A percentile compares a stretch with the other conserved stretches of the same genome.
These are phyloP conservation scores for Hydrozoanthus gracilis DNA, from an alignment of 92 coral and sea anemone genomes.

Conservation along the genomic window DNA sequence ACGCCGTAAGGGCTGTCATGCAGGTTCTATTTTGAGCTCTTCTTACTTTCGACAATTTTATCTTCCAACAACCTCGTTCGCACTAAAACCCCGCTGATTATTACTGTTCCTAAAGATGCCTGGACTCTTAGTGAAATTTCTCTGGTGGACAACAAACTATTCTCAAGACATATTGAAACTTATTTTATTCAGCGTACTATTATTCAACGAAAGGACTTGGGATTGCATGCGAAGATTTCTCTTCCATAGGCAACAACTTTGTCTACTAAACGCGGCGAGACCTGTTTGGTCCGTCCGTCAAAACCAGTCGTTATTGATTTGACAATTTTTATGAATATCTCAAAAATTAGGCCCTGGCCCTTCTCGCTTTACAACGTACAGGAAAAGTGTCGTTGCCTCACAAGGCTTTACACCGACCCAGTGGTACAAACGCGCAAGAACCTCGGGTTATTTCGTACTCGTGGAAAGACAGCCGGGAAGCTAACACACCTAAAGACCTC, in stretches of 20 bases:
- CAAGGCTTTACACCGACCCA: slow-evolving; percentile 27
- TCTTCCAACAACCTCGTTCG: neutral
- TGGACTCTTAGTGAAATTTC: slow-evolving; percentile 28
- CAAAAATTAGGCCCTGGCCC: slow-evolving; percentile 59
- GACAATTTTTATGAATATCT: slow-evolving; percentile 50
- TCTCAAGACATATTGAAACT: slow-evolving; percentile 33
- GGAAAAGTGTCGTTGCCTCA: slow-evolving; percentile 19
- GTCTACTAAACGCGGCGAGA: slow-evolving; percentile 16
- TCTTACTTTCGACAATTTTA: neutral
- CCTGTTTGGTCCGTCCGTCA: slow-evolving; percentile 42
- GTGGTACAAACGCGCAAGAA: neutral
- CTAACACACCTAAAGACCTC: slow-evolving; percentile 33
- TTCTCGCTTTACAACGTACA: slow-evolving; percentile 5
- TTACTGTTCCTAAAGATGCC: neutral
- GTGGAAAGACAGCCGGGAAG: slow-evolving; percentile 40
- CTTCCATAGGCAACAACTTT: slow-evolving; percentile 19
- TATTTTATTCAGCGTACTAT: slow-evolving; percentile 29
- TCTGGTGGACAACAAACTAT: neutral
- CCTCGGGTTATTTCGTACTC: slow-evolving; percentile 31
- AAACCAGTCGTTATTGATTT: slow-evolving; percentile 44
- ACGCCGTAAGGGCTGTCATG: slow-evolving; percentile 2
- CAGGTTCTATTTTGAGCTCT: slow-evolving; percentile 2
- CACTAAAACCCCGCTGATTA: neutral
- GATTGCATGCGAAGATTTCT: neutral
- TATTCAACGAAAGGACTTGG: slow-evolving; percentile 35